These are phyloP conservation scores for Caenorhabditis sp. DNA, from an alignment of 2,888 invertebrate species.

Conservation along the genomic window DNA sequence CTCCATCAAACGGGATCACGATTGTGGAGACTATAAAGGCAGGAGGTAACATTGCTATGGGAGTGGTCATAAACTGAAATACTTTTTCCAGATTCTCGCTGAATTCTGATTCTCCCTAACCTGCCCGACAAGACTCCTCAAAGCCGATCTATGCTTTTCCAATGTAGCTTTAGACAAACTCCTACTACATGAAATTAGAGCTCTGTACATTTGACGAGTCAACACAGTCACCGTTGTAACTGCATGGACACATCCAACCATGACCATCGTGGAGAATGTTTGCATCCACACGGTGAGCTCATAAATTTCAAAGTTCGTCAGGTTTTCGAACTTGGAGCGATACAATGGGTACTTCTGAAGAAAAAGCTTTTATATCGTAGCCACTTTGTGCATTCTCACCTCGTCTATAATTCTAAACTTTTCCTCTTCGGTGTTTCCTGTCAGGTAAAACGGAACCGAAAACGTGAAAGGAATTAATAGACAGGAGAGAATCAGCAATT, in stretches of 20 bases:
- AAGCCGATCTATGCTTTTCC: conserved; percentile 22
- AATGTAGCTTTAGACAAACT: conserved; percentile 17
- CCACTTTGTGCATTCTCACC: neutral
- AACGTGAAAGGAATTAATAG: conserved; percentile 5
- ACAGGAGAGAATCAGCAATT: neutral
- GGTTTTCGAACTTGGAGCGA: neutral
- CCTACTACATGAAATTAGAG: neutral
- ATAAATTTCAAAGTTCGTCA: conserved; percentile 9
- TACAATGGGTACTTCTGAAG: conserved; percentile 16
- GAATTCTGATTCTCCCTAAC: neutral
- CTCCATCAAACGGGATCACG: conserved; percentile 13
- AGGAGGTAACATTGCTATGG: conserved; percentile 31
- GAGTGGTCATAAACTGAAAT: conserved; percentile 34
- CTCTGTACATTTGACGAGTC: conserved; percentile 21
- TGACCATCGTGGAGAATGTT: neutral
- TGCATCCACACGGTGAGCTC: neutral
- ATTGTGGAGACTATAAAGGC: conserved; percentile 15
- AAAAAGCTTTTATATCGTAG: neutral
- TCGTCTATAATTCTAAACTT: conserved; percentile 15
- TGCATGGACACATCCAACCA: conserved; percentile 17
- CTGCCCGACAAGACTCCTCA: conserved; percentile 32
- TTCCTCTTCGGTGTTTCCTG: conserved; percentile 8
- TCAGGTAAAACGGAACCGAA: neutral
- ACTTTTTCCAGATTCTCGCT: neutral
- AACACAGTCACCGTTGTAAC: conserved; percentile 8